Base-by-base conservation (phyloP, 2,888 invertebrate genomes). In the Ectobius pallidus region DNA sequence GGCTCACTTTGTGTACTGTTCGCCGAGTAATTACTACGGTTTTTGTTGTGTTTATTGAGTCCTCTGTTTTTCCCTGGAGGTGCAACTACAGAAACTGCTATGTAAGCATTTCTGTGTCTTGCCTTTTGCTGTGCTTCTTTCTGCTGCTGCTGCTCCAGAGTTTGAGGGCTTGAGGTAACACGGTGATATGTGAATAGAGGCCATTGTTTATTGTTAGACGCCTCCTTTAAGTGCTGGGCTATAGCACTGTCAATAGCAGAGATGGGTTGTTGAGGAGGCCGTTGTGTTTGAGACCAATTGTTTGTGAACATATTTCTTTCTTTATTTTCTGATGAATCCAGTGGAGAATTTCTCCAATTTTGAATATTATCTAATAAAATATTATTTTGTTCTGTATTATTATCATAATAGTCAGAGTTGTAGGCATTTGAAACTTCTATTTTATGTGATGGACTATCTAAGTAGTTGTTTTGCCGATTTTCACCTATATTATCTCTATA, bases 141-240 rank as follows among this genome's bases (percentile, higher is more conserved):
- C n/a, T n/a, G n/a, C 34, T 73, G 71, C 39, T 65, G 32, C 39
- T 65, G 65, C 6, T 67, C 72, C 27, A 74, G 52, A 22, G 69
- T 42, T 44, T 72, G 74, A 6, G 77, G 77, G 25, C 75, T 74
- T 11, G 77, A 72, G n/a, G 77, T 77, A 16, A 77, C 77, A 6
- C 77, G 71, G 75, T 77, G 77, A 71, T 76, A 77, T 18, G 75
- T 70, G 55, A 77, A 77, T 34, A 74, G 75, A 14, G 77, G 77
- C 76, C 75, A 75, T 62, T 73, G 74, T 20, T 67, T 74, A 55
- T 52, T 63, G 22, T 20, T 25, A 9, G 63, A 39, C 3, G 63
- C 42, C 20, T 39, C 39, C 16, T 61, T 55, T 1, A 20, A 14
- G 55, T 69, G 69, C 2, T 55, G 52, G 6, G 69, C 55, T 39